Evolutionary conservation across 2,888 invertebrate species (phyloP).

Genomic region (Metalampra italica): DNA sequence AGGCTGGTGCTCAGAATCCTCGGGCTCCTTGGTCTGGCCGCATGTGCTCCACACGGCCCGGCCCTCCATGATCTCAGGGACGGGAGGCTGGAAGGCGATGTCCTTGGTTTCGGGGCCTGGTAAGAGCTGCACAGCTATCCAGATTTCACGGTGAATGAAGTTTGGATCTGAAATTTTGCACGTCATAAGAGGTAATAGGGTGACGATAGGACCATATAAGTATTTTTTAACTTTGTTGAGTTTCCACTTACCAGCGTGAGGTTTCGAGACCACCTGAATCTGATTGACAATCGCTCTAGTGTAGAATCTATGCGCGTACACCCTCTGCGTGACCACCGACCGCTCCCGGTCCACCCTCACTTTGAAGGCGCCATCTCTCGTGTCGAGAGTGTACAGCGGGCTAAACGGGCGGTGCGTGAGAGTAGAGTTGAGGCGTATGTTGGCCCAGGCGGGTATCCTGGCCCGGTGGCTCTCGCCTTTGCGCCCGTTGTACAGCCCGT

Average conservation of each 20-base stretch:
- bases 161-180: constrained; percentile 53
- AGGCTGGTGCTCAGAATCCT: constrained; percentile 58
- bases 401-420: constrained; percentile 50
- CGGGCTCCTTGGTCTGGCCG: constrained; percentile 58
- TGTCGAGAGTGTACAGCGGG: constrained; percentile 66
- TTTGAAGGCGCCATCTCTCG: constrained; percentile 65
- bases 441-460: constrained; percentile 79
- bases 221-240: too few relatives aligned
- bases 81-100: constrained; percentile 52
- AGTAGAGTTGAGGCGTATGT: constrained; percentile 71
- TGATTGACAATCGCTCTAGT: constrained; percentile 72
- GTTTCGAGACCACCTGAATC: constrained; percentile 64
- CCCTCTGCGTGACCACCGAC: constrained; percentile 67
- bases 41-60: constrained; percentile 59
- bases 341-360: constrained; percentile 66
- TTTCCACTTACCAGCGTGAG: constrained; percentile 46
- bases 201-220: not conserved
- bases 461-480: constrained; percentile 78
- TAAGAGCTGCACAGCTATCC: constrained; percentile 64
- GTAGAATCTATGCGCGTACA: constrained; percentile 69
- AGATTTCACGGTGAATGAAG: constrained; percentile 62
- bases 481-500: constrained; percentile 78
- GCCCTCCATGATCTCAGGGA: constrained; percentile 56
- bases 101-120: constrained; percentile 62
- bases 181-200: too few relatives aligned